Evolutionary conservation across 2,113 vertebrate species (phyloP).

Genomic region (Pteruthius melanotis): DNA sequence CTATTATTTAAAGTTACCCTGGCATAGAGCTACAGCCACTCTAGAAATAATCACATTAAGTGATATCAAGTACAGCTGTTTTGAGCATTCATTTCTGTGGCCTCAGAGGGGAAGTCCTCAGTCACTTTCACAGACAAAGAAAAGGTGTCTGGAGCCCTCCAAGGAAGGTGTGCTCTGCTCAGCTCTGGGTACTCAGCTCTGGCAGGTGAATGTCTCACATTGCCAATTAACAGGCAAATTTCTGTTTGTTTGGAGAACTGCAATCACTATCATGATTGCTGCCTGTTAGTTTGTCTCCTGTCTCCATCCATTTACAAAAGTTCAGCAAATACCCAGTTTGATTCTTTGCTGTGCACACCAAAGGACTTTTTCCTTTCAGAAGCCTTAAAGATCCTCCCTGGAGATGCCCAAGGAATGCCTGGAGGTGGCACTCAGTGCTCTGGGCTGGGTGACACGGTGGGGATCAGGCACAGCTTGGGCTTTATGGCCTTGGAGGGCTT

Average conservation of each 20-base stretch:
- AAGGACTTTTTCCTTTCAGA: not conserved
- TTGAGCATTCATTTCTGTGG: not conserved
- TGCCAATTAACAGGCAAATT: not conserved
- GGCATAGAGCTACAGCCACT: not conserved
- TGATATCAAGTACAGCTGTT: not conserved
- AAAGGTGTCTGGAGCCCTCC: not conserved
- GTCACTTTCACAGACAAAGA: not conserved
- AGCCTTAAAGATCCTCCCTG: not conserved
- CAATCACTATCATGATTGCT: not conserved
- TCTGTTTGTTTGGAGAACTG: not conserved
- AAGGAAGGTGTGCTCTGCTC: not conserved
- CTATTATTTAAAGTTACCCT: not conserved
- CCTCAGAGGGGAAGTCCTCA: not conserved
- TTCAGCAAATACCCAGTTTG: not conserved
- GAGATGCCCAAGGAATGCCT: not conserved
- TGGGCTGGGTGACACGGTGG: not conserved
- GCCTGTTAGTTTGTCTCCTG: not conserved
- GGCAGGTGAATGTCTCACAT: not conserved
- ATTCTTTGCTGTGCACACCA: not conserved
- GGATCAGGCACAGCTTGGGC: accelerated
- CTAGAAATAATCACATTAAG: not conserved
- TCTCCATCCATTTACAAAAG: not conserved
- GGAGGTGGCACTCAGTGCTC: not conserved
- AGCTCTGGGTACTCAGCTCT: not conserved
- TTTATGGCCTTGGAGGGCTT: not conserved